A percentile compares a stretch with the other conserved stretches of the same genome.
phyloP scores from a whole-genome alignment of 2,888 invertebrate genomes.

The Lumbricus terrestris region DNA sequence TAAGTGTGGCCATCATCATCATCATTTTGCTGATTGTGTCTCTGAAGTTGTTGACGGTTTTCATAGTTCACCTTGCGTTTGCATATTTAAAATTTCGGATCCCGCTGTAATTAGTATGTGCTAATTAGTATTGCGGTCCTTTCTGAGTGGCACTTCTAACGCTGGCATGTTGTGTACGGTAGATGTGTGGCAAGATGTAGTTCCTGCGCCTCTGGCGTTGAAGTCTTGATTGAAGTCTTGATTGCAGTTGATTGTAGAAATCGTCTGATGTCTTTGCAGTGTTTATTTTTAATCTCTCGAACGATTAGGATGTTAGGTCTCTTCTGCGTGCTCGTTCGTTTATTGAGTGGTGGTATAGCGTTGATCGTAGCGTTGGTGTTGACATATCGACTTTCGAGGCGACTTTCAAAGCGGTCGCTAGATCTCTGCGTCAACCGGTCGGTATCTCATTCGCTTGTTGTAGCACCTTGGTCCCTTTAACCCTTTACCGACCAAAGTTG shows the following conservation, averaged over 20 bases:
- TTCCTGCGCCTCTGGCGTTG: background rate
- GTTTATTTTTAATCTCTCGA: background rate
- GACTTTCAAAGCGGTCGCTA: background rate
- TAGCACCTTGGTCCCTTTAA: background rate
- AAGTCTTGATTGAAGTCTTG: background rate
- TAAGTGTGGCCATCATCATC: background rate
- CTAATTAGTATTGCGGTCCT: background rate
- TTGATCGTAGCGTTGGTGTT: background rate
- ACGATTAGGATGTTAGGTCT: background rate
- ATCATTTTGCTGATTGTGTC: background rate
- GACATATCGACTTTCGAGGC: constrained; percentile 13
- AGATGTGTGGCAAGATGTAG: background rate
- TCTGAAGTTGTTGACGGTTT: background rate
- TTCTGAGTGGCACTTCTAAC: background rate
- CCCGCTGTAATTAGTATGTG: background rate
- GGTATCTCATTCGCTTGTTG: background rate
- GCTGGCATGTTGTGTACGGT: no score
- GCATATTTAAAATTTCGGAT: background rate
- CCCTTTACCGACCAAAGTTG: no score
- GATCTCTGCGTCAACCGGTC: background rate
- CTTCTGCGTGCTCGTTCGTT: background rate
- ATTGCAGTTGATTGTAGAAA: background rate
- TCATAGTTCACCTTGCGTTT: background rate
- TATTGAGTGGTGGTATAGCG: background rate
- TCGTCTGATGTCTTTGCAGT: background rate